Evolutionary conservation across 2,888 invertebrate species (phyloP).

Genomic region (Himalopsyche anomala): DNA sequence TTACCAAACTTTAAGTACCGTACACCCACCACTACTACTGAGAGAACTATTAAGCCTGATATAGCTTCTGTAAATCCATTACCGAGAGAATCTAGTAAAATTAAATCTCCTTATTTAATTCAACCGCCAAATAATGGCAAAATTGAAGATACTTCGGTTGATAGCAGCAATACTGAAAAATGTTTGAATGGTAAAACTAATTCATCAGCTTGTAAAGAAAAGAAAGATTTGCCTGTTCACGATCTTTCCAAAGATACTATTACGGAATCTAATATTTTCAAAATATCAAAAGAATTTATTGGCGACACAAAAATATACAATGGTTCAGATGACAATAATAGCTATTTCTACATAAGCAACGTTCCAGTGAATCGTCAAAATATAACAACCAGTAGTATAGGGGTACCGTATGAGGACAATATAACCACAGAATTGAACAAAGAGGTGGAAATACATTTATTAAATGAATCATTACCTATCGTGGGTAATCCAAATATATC

Average conservation of each 20-base stretch:
- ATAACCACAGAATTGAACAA: not conserved
- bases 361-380: constrained; percentile 16
- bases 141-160: not conserved
- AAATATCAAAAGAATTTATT: constrained; percentile 47
- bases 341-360: constrained; percentile 49
- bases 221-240: not conserved
- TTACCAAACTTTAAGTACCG: constrained; percentile 64
- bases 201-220: constrained; percentile 28
- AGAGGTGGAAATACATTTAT: constrained; percentile 25
- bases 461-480: not conserved
- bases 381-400: not conserved
- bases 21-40: constrained; percentile 70
- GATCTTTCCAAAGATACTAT: not conserved
- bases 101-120: not conserved
- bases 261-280: constrained; percentile 47
- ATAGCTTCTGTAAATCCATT: constrained; percentile 29
- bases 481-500: constrained; percentile 15
- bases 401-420: not conserved
- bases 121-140: not conserved
- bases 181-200: constrained; percentile 2
- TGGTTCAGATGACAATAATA: constrained; percentile 53
- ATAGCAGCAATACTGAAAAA: not conserved
- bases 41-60: constrained; percentile 68
- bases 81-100: not conserved
- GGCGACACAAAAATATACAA: constrained; percentile 45